These are phyloP conservation scores for Pelochelys cantorii DNA, from an alignment of 2,797 vertebrate species.

Conservation along the genomic window DNA sequence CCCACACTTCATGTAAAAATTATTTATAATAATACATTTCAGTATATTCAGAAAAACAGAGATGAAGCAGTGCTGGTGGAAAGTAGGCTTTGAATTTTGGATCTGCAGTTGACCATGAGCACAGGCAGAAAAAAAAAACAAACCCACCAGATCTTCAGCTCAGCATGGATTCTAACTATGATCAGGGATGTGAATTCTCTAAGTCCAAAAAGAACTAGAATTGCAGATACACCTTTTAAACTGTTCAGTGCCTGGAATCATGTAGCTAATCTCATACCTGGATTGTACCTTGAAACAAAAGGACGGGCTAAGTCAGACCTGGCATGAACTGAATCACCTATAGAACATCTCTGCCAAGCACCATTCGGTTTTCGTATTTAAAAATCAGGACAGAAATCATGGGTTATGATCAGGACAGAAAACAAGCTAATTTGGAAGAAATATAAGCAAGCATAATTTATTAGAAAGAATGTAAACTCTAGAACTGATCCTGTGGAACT, in stretches of 20 bases:
- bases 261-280: not conserved
- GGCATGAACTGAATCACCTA: not conserved
- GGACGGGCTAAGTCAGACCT: not conserved
- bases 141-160: not conserved
- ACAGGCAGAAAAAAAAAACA: not conserved
- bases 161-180: not conserved
- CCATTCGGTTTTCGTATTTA: not conserved
- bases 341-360: not conserved
- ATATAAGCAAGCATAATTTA: not conserved
- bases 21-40: not conserved
- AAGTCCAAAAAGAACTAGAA: not conserved
- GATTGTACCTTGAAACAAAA: not conserved
- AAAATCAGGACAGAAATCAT: rapidly evolving
- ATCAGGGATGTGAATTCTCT: not conserved
- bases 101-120: not conserved
- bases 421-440: not conserved
- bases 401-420: not conserved
- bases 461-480: not conserved
- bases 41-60: not conserved
- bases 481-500: not conserved
- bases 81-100: not conserved
- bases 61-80: not conserved
- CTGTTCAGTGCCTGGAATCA: not conserved
- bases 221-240: not conserved
- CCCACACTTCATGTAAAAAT: not conserved